phyloP scores from a whole-genome alignment of 2,888 invertebrate species.

The Lithophane socia region DNA sequence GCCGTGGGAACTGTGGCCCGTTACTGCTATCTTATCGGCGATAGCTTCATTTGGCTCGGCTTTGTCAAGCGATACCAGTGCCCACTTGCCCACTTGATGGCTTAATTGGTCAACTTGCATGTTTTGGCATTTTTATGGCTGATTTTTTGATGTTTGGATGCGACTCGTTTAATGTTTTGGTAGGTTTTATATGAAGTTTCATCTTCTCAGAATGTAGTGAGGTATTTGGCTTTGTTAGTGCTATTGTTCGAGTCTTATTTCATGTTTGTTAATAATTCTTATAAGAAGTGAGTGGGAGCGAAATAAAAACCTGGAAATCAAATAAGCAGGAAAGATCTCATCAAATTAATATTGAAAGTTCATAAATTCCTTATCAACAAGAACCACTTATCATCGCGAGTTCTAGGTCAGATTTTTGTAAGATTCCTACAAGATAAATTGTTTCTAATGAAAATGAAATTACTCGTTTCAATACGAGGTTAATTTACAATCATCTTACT shows the following conservation, averaged over 20 bases:
- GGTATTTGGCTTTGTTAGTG: neutral
- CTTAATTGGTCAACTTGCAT: slow-evolving; percentile 64
- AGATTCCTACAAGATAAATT: slow-evolving; percentile 56
- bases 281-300: neutral
- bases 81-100: slow-evolving; percentile 54
- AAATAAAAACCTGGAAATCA: neutral
- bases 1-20: slow-evolving; percentile 69
- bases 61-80: slow-evolving; percentile 58
- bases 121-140: slow-evolving; percentile 58
- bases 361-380: slow-evolving; percentile 13
- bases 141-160: slow-evolving; percentile 42
- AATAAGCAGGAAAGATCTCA: slow-evolving; percentile 17
- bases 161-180: slow-evolving; percentile 34
- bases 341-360: neutral
- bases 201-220: slow-evolving; percentile 19
- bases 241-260: slow-evolving; percentile 14
- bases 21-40: slow-evolving; percentile 70
- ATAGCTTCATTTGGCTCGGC: slow-evolving; percentile 63
- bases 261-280: slow-evolving; percentile 9
- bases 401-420: slow-evolving; percentile 59
- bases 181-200: slow-evolving; percentile 5
- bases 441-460: slow-evolving; percentile 58
- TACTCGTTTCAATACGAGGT: slow-evolving; percentile 70
- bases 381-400: slow-evolving; percentile 22
- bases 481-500: slow-evolving; percentile 75